Percentiles rank a stretch among this genome's conserved stretches.
phyloP scores from a whole-genome alignment of 1,140 invertebrate genomes.

The Vollenhovia emeryi region DNA sequence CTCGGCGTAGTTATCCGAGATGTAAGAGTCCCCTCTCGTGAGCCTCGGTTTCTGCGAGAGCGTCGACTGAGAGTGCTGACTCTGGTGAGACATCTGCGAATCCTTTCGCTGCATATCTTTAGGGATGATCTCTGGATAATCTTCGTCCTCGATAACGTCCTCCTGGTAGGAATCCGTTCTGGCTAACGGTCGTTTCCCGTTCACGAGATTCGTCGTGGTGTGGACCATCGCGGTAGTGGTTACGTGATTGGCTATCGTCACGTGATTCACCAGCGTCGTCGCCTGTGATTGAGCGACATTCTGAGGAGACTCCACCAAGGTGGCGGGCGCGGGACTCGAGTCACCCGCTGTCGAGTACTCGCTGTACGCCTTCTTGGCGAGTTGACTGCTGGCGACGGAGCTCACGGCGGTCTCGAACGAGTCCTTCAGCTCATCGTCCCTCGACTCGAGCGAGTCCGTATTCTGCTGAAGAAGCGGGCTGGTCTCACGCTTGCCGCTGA shows the following conservation, averaged over 20 bases:
- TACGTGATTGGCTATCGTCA: constrained; percentile 75
- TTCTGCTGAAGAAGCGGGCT: constrained; percentile 84
- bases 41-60: constrained; percentile 80
- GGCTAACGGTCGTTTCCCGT: constrained; percentile 76
- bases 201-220: constrained; percentile 73
- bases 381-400: constrained; percentile 84
- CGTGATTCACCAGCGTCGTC: constrained; percentile 75
- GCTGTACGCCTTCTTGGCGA: constrained; percentile 76
- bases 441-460: constrained; percentile 86
- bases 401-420: constrained; percentile 88
- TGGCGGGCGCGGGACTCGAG: constrained; percentile 72
- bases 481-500: constrained; percentile 75
- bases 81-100: constrained; percentile 80
- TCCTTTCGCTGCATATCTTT: constrained; percentile 80
- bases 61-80: constrained; percentile 74
- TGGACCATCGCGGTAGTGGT: constrained; percentile 81
- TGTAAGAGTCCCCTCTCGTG: constrained; percentile 79
- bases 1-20: constrained; percentile 79
- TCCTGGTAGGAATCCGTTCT: constrained; percentile 81
- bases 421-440: constrained; percentile 86
- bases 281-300: constrained; percentile 62
- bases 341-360: constrained; percentile 83
- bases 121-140: constrained; percentile 78
- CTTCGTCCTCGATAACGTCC: constrained; percentile 79
- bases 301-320: constrained; percentile 76